Evolutionary conservation across 2,797 vertebrate species (phyloP).

Genomic region (Serranus cabrilla): DNA sequence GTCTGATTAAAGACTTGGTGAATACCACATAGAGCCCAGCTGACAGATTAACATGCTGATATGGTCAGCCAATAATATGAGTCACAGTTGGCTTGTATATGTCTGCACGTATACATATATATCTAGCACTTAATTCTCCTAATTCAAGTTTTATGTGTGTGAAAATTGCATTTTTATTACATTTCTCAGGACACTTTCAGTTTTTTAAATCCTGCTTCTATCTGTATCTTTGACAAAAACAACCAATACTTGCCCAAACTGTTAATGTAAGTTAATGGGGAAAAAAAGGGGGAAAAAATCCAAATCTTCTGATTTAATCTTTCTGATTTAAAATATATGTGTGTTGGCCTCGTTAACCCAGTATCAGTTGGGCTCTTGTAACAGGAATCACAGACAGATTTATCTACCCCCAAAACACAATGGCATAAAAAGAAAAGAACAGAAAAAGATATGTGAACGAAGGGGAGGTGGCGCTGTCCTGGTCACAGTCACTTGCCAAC

Average conservation of each 20-base stretch:
- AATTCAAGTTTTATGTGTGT: neutral
- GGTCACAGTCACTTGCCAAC: constrained; percentile 46
- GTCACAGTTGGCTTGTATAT: neutral
- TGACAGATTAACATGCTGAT: neutral
- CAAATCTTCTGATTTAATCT: neutral
- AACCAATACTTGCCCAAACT: neutral
- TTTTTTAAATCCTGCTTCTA: neutral
- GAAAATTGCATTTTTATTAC: neutral
- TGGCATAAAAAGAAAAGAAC: constrained; percentile 20
- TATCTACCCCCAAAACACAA: constrained; percentile 24
- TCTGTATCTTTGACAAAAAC: neutral
- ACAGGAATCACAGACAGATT: constrained; percentile 32
- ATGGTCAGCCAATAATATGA: neutral
- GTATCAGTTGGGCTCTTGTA: constrained; percentile 29
- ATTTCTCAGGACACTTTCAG: neutral
- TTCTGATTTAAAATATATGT: constrained; percentile 3
- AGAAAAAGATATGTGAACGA: constrained; percentile 35
- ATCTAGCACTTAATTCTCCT: neutral
- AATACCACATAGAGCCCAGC: constrained; percentile 19
- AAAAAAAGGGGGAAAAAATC: neutral
- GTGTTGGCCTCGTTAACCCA: constrained; percentile 5
- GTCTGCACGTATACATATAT: neutral
- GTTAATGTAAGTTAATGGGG: neutral
- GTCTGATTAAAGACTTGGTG: constrained; percentile 24
- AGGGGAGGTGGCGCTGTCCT: constrained; percentile 46